These are phyloP conservation scores for Bos indicus DNA, from an alignment of 2,113 vertebrate species.

Conservation along the genomic window DNA sequence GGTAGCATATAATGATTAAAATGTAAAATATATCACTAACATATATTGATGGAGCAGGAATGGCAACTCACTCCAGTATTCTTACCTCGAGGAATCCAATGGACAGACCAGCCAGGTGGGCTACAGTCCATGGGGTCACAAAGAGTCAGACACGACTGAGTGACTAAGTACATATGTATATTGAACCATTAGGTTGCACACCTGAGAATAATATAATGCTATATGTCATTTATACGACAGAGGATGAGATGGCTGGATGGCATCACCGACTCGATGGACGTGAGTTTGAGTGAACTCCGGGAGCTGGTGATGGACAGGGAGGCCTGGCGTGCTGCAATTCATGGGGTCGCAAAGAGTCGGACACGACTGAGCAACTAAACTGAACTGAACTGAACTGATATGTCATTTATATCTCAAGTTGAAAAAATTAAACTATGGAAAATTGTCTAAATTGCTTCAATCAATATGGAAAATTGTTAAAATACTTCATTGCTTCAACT, in stretches of 20 bases:
- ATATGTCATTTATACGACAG: neutral
- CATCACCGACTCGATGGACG: too few species aligned
- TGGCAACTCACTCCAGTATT: neutral
- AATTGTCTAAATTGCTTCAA: neutral
- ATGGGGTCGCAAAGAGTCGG: too few species aligned
- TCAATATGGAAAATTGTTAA: neutral
- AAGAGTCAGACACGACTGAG: neutral
- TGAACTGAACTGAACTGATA: too few species aligned
- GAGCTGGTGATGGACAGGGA: too few species aligned
- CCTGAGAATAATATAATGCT: neutral
- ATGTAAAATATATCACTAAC: neutral
- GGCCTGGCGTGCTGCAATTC: too few species aligned
- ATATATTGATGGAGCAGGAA: neutral
- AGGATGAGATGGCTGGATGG: too few species aligned
- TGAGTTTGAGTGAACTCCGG: too few species aligned
- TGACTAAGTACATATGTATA: neutral
- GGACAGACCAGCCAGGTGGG: neutral
- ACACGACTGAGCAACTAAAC: too few species aligned
- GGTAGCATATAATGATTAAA: neutral
- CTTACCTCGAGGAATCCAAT: neutral
- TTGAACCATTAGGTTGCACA: neutral
- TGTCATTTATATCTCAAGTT: neutral
- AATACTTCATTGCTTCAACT: neutral
- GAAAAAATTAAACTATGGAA: neutral
- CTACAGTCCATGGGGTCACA: neutral